Evolutionary conservation across 2,888 invertebrate genomes (phyloP).

Genomic region (Asteroscopus sphinx): DNA sequence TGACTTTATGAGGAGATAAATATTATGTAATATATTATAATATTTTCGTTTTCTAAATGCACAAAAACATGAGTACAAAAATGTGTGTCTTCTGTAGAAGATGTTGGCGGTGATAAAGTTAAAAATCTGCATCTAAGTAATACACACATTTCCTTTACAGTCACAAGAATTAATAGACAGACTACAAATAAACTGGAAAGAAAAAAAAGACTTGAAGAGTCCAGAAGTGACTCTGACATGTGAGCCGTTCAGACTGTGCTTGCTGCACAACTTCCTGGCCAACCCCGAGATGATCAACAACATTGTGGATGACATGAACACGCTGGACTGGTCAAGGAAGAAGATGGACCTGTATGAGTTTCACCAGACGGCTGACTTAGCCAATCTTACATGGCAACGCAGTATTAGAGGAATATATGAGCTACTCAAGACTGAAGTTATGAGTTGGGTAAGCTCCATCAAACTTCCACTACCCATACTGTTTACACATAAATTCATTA

Average conservation of each 20-base stretch:
- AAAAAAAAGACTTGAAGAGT: slow-evolving; percentile 73
- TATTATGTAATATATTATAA: too few species aligned
- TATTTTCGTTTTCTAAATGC: too few species aligned
- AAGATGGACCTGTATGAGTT: slow-evolving; percentile 97
- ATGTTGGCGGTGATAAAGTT: too few species aligned
- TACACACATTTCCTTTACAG: slow-evolving; percentile 66
- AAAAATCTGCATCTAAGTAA: slow-evolving; percentile 1
- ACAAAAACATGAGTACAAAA: too few species aligned
- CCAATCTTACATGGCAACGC: slow-evolving; percentile 87
- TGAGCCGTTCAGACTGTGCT: slow-evolving; percentile 92
- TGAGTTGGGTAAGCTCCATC: slow-evolving; percentile 90
- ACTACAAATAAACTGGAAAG: slow-evolving; percentile 85
- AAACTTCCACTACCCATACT: not conserved
- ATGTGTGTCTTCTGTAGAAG: too few species aligned
- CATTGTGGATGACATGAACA: slow-evolving; percentile 92
- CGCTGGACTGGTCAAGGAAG: slow-evolving; percentile 92
- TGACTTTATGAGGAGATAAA: too few species aligned
- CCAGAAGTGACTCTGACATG: slow-evolving; percentile 87
- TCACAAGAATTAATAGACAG: slow-evolving; percentile 79
- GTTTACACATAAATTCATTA: too few species aligned
- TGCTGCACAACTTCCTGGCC: slow-evolving; percentile 91
- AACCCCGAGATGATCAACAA: slow-evolving; percentile 89
- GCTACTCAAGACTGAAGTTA: slow-evolving; percentile 91
- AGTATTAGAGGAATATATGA: slow-evolving; percentile 91
- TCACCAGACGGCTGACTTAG: slow-evolving; percentile 94